A percentile compares a stretch with the other conserved stretches of the same genome.
phyloP scores from a whole-genome alignment of 2,888 invertebrate species.

The Caradrina clavipalpis region DNA sequence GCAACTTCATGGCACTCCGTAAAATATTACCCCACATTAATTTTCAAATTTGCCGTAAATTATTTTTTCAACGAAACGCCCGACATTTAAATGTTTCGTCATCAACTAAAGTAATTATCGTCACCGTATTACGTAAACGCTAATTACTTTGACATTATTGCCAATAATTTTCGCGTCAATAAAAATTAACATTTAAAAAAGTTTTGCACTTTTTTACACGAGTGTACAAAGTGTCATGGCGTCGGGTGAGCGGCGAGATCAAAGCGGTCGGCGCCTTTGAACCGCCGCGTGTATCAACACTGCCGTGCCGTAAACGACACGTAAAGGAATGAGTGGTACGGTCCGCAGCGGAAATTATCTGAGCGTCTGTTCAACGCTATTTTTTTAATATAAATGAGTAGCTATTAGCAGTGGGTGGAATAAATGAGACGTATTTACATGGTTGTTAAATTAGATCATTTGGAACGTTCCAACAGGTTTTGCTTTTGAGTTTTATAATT shows the following conservation, averaged over 20 bases:
- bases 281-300: conserved; percentile 75
- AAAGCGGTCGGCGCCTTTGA: conserved; percentile 82
- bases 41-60: conserved; percentile 37
- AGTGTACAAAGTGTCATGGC: conserved; percentile 73
- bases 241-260: conserved; percentile 77
- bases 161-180: conserved; percentile 66
- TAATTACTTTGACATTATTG: conserved; percentile 64
- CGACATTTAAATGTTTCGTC: conserved; percentile 54
- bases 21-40: conserved; percentile 35
- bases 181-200: conserved; percentile 66
- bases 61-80: conserved; percentile 42
- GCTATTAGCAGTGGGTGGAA: conserved; percentile 42
- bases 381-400: conserved; percentile 58
- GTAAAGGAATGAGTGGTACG: conserved; percentile 69
- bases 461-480: conserved; percentile 20
- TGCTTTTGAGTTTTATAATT: not conserved
- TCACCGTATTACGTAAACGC: conserved; percentile 38
- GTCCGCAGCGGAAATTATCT: conserved; percentile 63
- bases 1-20: conserved; percentile 10
- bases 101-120: conserved; percentile 52
- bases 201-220: conserved; percentile 68
- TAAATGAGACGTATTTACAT: conserved; percentile 43
- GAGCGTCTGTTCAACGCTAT: conserved; percentile 41
- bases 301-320: conserved; percentile 78
- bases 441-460: conserved; percentile 49